These are phyloP conservation scores for Aurelia coerulea DNA, from an alignment of 30 jellyfish, hydroid and myxozoan genomes.

Conservation along the genomic window DNA sequence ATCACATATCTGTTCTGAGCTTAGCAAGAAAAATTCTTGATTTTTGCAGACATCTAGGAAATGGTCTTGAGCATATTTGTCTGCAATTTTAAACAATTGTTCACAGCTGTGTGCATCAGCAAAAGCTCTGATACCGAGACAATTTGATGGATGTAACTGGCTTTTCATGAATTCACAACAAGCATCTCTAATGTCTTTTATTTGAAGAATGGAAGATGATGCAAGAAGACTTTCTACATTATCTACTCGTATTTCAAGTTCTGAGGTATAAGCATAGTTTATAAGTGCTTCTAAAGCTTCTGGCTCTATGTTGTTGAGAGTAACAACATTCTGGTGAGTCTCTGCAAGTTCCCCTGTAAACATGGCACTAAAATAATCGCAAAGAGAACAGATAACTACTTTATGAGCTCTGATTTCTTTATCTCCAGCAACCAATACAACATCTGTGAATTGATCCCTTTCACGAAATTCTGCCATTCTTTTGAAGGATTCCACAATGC, in stretches of 20 bases:
- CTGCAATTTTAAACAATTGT: constrained; percentile 75
- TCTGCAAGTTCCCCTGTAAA: constrained; percentile 86
- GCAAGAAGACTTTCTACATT: constrained; percentile 93
- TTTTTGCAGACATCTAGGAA: constrained; percentile 82
- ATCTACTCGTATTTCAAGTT: constrained; percentile 87
- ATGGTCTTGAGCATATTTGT: constrained; percentile 79
- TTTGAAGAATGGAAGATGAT: constrained; percentile 89
- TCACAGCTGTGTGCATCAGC: constrained; percentile 97
- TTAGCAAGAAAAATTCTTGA: constrained; percentile 89
- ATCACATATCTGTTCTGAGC: constrained; percentile 73
- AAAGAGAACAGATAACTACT: constrained; percentile 83
- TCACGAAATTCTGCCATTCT: constrained; percentile 84
- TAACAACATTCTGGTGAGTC: constrained; percentile 85
- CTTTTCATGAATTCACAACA: constrained; percentile 93
- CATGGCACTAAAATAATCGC: constrained; percentile 93
- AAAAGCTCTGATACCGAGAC: constrained; percentile 93
- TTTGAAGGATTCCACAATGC: constrained; percentile 60
- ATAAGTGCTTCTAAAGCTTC: constrained; percentile 88
- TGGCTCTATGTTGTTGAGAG: constrained; percentile 87
- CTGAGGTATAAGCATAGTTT: constrained; percentile 85
- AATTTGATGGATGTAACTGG: constrained; percentile 92
- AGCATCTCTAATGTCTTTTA: constrained; percentile 80
- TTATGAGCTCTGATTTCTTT: constrained; percentile 86
- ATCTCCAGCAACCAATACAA: constrained; percentile 83
- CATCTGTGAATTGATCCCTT: constrained; percentile 83